phyloP scores from a whole-genome alignment of 2,113 vertebrate species.

The Xerus inauris region DNA sequence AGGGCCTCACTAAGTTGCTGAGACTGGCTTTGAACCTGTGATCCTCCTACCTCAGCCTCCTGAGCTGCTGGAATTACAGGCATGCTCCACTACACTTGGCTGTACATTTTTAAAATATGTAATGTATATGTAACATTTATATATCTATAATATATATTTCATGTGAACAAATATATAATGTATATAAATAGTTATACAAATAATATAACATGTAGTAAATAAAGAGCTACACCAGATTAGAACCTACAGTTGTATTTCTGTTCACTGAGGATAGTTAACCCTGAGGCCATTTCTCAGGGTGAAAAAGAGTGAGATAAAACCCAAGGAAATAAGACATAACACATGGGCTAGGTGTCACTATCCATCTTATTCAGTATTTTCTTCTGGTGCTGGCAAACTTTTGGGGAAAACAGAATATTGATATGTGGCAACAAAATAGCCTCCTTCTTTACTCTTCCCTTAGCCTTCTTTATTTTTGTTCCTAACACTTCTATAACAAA shows the following conservation, averaged over 20 bases:
- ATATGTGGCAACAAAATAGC: not conserved
- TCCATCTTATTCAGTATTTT: not conserved
- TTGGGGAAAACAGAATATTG: not conserved
- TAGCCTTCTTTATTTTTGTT: constrained; percentile 25
- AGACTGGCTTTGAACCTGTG: no score
- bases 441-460: not conserved
- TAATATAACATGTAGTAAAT: not conserved
- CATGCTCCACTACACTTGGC: no score
- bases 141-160: no score
- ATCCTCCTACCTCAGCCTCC: no score
- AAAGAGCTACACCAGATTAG: constrained; percentile 26
- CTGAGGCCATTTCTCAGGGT: constrained; percentile 17
- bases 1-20: no score
- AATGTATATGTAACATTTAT: no score
- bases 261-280: not conserved
- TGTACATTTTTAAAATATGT: no score
- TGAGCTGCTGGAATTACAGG: no score
- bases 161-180: no score
- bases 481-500: not conserved
- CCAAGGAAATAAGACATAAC: not conserved
- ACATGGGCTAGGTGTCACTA: not conserved
- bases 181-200: no score
- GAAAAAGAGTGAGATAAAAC: constrained; percentile 48
- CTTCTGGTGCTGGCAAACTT: not conserved
- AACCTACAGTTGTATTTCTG: constrained; percentile 1